phyloP scores from a whole-genome alignment of 2,888 invertebrate genomes.

The Tillus elongatus region DNA sequence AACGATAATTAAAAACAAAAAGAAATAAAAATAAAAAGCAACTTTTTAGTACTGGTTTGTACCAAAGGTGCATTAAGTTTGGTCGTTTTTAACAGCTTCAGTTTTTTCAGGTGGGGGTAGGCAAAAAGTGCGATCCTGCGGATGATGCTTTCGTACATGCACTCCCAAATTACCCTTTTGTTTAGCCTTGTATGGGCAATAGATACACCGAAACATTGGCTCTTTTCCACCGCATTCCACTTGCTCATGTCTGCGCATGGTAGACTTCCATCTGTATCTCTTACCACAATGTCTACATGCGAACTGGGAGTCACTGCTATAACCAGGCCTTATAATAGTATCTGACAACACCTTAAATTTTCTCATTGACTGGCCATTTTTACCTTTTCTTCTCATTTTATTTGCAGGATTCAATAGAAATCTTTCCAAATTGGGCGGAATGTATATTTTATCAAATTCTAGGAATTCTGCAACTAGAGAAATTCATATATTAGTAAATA shows the following conservation, averaged over 20 bases:
- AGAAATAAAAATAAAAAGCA: too few relatives aligned
- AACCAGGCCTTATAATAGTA: conserved; percentile 34
- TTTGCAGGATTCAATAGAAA: conserved; percentile 23
- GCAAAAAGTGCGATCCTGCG: too few relatives aligned
- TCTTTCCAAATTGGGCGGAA: conserved; percentile 41
- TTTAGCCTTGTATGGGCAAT: conserved; percentile 73
- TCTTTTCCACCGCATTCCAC: conserved; percentile 77
- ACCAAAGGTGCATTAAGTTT: too few relatives aligned
- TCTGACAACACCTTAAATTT: conserved; percentile 26
- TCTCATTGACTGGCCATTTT: conserved; percentile 26
- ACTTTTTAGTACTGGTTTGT: too few relatives aligned
- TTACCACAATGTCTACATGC: conserved; percentile 78
- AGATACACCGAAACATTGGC: conserved; percentile 71
- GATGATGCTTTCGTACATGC: conserved; percentile 70
- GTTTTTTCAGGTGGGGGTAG: too few relatives aligned
- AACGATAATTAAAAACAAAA: too few relatives aligned
- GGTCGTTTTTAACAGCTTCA: too few relatives aligned
- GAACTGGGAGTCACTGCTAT: conserved; percentile 52
- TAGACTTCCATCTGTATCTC: conserved; percentile 79
- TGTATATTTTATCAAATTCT: conserved; percentile 26
- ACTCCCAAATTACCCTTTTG: conserved; percentile 76
- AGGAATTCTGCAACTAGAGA: conserved; percentile 22
- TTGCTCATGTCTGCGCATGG: conserved; percentile 62
- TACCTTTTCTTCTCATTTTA: conserved; percentile 10
- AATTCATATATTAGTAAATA: too few relatives aligned